These are phyloP conservation scores for Drosophila fulvimacula DNA, from an alignment of 2,888 invertebrate species.

Conservation along the genomic window DNA sequence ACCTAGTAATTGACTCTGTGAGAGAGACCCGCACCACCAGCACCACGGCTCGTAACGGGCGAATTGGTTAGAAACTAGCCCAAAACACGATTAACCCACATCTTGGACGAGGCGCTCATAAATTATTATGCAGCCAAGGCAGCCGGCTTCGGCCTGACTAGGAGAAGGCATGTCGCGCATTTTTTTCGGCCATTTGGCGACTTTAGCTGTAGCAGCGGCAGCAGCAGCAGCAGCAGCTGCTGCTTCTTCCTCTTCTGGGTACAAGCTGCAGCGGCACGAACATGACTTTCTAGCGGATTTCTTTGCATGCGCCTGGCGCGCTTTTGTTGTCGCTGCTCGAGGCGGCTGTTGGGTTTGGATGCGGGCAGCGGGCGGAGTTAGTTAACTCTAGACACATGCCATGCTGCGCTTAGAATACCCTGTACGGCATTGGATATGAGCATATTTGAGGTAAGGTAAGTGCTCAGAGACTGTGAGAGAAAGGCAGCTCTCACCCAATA, in stretches of 20 bases:
- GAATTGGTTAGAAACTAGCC: conserved; percentile 76
- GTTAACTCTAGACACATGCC: conserved; percentile 31
- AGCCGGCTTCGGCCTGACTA: conserved; percentile 25
- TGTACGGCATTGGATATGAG: neutral
- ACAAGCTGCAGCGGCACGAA: conserved; percentile 67
- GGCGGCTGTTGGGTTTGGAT: conserved; percentile 20
- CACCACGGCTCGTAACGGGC: conserved; percentile 24
- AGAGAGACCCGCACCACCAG: conserved; percentile 57
- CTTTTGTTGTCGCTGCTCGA: conserved; percentile 60
- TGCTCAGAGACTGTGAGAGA: too few relatives aligned
- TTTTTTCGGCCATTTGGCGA: conserved; percentile 57
- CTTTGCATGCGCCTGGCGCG: conserved; percentile 73
- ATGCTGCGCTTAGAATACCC: conserved; percentile 40
- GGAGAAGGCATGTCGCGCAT: conserved; percentile 58
- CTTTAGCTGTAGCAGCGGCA: conserved; percentile 13
- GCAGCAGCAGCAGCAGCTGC: conserved; percentile 7
- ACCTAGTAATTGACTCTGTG: conserved; percentile 76
- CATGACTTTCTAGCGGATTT: conserved; percentile 82
- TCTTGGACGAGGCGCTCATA: conserved; percentile 85
- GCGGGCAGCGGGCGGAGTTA: conserved; percentile 4
- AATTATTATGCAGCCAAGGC: conserved; percentile 83
- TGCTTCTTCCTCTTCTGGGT: conserved; percentile 20
- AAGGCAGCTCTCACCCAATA: neutral
- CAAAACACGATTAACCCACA: conserved; percentile 85
- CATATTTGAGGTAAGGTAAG: too few relatives aligned